phyloP scores from a whole-genome alignment of 2,797 vertebrate species.

The Hemitrygon akajei region DNA sequence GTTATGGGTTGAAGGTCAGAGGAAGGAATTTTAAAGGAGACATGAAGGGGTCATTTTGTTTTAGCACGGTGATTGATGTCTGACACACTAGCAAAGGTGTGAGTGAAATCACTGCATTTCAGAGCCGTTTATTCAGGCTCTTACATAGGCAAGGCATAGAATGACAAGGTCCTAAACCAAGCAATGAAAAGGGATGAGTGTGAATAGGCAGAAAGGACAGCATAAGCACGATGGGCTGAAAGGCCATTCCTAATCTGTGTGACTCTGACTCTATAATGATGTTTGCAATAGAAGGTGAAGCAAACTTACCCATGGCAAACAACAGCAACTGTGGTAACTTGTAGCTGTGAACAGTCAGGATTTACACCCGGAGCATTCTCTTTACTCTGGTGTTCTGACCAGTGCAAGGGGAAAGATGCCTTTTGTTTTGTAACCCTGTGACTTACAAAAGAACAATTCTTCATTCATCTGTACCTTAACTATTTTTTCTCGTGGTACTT shows the following conservation, averaged over 20 bases:
- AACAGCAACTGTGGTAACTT: slow-evolving; percentile 60
- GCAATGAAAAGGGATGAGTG: no score
- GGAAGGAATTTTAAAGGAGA: no score
- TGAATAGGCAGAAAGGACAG: no score
- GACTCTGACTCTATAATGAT: slow-evolving; percentile 48
- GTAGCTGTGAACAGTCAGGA: slow-evolving; percentile 53
- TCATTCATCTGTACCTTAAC: slow-evolving; percentile 27
- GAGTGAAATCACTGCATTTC: no score
- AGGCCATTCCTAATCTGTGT: slow-evolving; percentile 46
- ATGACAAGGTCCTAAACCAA: no score
- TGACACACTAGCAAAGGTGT: no score
- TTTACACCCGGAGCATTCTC: slow-evolving; percentile 53
- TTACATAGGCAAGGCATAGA: no score
- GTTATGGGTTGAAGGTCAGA: no score
- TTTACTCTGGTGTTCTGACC: slow-evolving; percentile 45
- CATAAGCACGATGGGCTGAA: no score
- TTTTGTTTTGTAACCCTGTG: slow-evolving; percentile 46
- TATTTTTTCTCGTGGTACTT: neutral
- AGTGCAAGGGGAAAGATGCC: slow-evolving; percentile 40
- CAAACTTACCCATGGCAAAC: slow-evolving; percentile 54
- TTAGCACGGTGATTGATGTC: no score
- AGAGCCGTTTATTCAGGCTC: no score
- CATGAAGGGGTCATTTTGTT: no score
- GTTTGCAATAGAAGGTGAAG: slow-evolving; percentile 55
- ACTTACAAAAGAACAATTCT: slow-evolving; percentile 43